Evolutionary conservation across 1,140 invertebrate species (phyloP), one percentile per base, ranked within the genome.

Genomic region (Micrasema longulum): DNA sequence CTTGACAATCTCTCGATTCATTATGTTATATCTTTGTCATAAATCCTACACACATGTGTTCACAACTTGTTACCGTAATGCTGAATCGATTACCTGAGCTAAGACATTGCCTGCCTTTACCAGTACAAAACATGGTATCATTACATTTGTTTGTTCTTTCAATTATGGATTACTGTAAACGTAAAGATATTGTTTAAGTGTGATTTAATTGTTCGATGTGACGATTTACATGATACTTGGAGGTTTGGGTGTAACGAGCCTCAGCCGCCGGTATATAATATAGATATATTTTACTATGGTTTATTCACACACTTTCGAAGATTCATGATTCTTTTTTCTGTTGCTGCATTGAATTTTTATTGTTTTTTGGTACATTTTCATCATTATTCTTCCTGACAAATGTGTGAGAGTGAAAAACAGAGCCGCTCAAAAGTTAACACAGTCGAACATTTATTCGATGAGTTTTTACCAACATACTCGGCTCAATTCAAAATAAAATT

Each of bases 21-120:
- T 22, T 12, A 45, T 68, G 47, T 23, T 26, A 20, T 69, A 63
- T 70, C 16, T 48, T n/a, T 31, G 45, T 71, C 69, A 65, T 71
- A 71, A 71, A 66, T 48, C 69, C 62, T 71, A 71, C 69, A 71
- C 69, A 71, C 52, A 48, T 41, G 45, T 47, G 35, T 38, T 62
- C 22, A 38, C 45, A 38, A 35, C 43, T 41, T 50, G 68, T 36
- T 63, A 63, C 45, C 45, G 48, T 63, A 64, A 69, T 66, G 75
- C 75, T 76, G 69, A 76, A 76, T 76, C 75, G 75, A 73, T 76
- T 76, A 76, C 69, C 68, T 69, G 74, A 76, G 72, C 41, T 74
- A 74, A 76, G 75, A 76, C 71, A 76, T 76, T 76, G 75, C 75
- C 75, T 76, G 69, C 69, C 71, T 73, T 70, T 67, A 65, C 43